Conservation (phyloP, 2,113 vertebrate genomes). For the Neodon shergylaensis region DNA sequence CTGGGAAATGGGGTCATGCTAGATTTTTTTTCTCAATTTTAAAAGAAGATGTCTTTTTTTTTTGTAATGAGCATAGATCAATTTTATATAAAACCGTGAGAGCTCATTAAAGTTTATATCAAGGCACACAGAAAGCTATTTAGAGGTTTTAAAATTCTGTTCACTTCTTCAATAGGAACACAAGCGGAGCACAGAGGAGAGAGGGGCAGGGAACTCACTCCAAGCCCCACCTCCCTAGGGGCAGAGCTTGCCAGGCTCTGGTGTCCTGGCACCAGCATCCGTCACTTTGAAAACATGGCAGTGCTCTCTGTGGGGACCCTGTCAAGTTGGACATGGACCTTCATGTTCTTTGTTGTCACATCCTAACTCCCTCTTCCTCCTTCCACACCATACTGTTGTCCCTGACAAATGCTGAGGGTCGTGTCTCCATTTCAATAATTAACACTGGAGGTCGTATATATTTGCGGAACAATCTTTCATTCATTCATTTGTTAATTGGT, state of each 20-base stretch:
- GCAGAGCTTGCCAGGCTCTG: not conserved
- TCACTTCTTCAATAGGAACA: not conserved
- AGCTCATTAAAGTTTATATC: not conserved
- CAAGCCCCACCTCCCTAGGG: not conserved
- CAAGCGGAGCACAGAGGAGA: not conserved
- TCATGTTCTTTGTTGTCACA: not conserved
- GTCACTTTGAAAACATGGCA: not conserved
- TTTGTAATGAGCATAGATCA: not conserved
- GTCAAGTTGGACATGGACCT: not conserved
- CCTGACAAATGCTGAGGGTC: not conserved
- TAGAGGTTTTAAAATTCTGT: not conserved
- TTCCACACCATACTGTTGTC: not conserved
- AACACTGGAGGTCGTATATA: not conserved
- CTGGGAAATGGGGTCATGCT: not conserved
- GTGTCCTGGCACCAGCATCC: no score
- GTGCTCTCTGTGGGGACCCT: not conserved
- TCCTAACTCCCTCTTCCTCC: not conserved
- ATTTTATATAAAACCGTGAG: not conserved
- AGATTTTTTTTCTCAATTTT: not conserved
- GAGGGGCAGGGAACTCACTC: not conserved
- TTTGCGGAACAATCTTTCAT: not conserved
- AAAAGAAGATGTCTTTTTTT: not conserved
- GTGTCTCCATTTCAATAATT: not conserved
- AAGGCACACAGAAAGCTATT: not conserved
- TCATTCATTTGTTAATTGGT: not conserved